Conservation (phyloP, 2,797 vertebrate genomes). For the Odontamblyopus rebecca region DNA sequence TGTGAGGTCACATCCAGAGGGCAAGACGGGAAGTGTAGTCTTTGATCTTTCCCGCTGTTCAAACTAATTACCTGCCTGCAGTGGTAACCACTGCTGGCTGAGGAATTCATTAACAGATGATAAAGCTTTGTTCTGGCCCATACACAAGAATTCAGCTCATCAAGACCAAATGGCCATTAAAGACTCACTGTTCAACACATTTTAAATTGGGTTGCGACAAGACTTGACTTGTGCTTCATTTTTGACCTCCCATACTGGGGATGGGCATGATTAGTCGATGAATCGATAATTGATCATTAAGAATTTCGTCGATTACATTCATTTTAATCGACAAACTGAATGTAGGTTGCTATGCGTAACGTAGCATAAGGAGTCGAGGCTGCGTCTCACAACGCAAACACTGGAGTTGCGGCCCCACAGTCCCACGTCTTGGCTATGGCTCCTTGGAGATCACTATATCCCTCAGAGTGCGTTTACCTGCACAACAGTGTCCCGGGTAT, state of each 20-base stretch:
- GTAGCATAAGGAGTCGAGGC: too few species aligned
- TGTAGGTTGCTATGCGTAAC: too few species aligned
- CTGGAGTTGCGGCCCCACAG: too few species aligned
- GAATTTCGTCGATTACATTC: too few species aligned
- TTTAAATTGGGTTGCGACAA: conserved; percentile 13
- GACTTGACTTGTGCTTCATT: background rate
- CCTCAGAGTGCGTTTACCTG: too few species aligned
- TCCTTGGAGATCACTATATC: too few species aligned
- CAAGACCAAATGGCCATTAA: conserved; percentile 17
- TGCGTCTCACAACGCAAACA: too few species aligned
- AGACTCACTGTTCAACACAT: conserved; percentile 17
- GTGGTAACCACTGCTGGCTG: conserved; percentile 47
- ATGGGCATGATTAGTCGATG: too few species aligned
- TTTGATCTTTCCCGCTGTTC: conserved; percentile 72
- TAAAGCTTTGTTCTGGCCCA: conserved; percentile 57
- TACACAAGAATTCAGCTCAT: conserved; percentile 42
- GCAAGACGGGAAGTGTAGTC: conserved; percentile 55
- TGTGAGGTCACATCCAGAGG: conserved; percentile 65
- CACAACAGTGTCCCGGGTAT: too few species aligned
- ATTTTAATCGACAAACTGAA: too few species aligned
- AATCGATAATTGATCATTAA: too few species aligned
- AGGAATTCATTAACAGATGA: conserved; percentile 67
- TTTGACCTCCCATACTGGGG: background rate
- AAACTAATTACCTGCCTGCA: conserved; percentile 73
- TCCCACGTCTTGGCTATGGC: too few species aligned